phyloP scores from a whole-genome alignment of 1,140 invertebrate genomes.

The Bactericera cockerelli region DNA sequence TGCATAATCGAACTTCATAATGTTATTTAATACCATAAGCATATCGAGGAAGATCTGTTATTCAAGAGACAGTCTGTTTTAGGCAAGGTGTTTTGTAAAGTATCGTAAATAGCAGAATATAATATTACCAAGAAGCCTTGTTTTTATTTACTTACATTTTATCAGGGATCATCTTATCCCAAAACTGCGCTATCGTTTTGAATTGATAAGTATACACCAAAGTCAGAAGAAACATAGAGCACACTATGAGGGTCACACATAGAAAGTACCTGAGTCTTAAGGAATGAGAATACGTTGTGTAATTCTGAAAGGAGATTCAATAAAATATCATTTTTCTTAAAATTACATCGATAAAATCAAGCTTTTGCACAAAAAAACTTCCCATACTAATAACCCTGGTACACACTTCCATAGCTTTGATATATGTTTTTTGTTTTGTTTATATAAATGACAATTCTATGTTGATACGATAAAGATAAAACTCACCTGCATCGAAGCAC shows the following conservation, averaged over 20 bases:
- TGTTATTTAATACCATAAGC: neutral
- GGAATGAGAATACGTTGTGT: neutral
- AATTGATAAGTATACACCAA: neutral
- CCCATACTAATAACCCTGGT: too few relatives aligned
- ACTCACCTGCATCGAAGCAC: too few relatives aligned
- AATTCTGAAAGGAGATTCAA: neutral
- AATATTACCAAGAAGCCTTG: neutral
- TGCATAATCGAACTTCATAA: neutral
- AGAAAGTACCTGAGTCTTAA: neutral
- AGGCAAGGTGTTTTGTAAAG: neutral
- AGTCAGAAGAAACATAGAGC: neutral
- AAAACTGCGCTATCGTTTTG: neutral
- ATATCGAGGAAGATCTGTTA: too few relatives aligned
- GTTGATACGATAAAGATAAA: too few relatives aligned
- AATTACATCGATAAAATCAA: neutral
- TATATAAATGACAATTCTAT: too few relatives aligned
- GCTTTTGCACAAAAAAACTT: neutral
- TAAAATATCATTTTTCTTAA: neutral
- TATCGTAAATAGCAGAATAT: neutral
- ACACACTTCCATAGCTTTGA: too few relatives aligned
- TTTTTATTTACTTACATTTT: neutral
- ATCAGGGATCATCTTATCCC: neutral
- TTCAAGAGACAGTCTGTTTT: too few relatives aligned
- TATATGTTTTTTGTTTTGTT: too few relatives aligned
- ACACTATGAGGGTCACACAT: neutral